These are phyloP conservation scores for Orchesella cincta DNA, from an alignment of 1,140 invertebrate species.

Conservation along the genomic window DNA sequence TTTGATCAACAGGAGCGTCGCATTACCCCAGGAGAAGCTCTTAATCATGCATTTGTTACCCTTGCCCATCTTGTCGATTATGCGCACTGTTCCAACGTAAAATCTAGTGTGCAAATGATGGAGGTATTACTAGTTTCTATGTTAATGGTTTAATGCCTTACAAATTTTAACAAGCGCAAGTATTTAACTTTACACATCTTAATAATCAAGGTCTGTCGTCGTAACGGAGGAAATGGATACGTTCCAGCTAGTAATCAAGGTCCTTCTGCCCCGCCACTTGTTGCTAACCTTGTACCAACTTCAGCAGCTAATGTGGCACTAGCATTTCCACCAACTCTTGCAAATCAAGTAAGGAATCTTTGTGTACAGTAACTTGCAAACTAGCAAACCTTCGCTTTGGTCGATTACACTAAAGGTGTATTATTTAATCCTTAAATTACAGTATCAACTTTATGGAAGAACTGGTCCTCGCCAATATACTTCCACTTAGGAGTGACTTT, in stretches of 20 bases:
- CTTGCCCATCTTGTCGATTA: slow-evolving; percentile 93
- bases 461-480: slow-evolving; percentile 66
- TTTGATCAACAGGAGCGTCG: slow-evolving; percentile 71
- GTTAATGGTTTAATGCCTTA: slow-evolving; percentile 38
- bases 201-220: slow-evolving; percentile 44
- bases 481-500: slow-evolving; percentile 69
- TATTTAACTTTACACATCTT: slow-evolving; percentile 32
- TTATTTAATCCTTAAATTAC: too few relatives aligned
- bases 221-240: slow-evolving; percentile 41
- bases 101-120: slow-evolving; percentile 95
- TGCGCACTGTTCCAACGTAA: slow-evolving; percentile 93
- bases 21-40: slow-evolving; percentile 90
- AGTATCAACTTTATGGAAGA: slow-evolving; percentile 73
- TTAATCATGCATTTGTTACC: slow-evolving; percentile 93
- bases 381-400: not conserved
- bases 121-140: slow-evolving; percentile 69
- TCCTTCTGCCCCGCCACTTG: slow-evolving; percentile 54
- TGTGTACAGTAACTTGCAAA: too few relatives aligned
- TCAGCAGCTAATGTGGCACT: slow-evolving; percentile 81
- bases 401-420: too few relatives aligned
- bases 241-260: slow-evolving; percentile 40
- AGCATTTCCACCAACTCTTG: slow-evolving; percentile 79
- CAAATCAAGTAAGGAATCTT: slow-evolving; percentile 64
- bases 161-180: slow-evolving; percentile 36
- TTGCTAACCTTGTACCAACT: slow-evolving; percentile 70